Base-by-base conservation (phyloP, 2,888 invertebrate species). In the Scaptomyza polygonia region DNA sequence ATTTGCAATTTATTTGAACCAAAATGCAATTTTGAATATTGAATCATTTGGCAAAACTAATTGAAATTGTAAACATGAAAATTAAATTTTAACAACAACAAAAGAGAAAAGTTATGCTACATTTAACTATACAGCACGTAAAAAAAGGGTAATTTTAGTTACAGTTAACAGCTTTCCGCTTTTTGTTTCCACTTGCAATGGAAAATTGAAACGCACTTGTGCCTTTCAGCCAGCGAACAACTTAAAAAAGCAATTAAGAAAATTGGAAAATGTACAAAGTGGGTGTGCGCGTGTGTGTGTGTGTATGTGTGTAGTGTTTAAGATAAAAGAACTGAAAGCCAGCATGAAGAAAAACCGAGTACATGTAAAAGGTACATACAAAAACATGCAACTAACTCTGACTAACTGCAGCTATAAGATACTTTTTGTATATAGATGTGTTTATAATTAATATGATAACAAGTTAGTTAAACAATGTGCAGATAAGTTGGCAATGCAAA, bases 201-300 rank as follows among this genome's bases (percentile, higher is more conserved):
- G 29, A n/a, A 27, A 30, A 25, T 59, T 59, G 63, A 44, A 55
- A 57, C 25, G 68, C 72, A 75, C 25, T 69, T 72, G 52, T 32
- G 58, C 52, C 57, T 45, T 48, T 44, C 39, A 62, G 45, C 34
- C 27, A 40, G 47, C 30, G 12, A 25, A 36, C 40, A 53, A 63
- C 54, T 49, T 52, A 43, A 76, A 59, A 73, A 67, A 52, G 52
- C 67, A 76, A 79, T 79, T 82, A 79, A 49, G 62, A 66, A 67
- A 71, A 71, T 79, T 58, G 51, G 16, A 65, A 67, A 66, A 58
- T 44, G 32, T 21, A 4, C 8, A 39, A 39, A 39, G 39, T 39
- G 39, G 1, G 36, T 14, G 36, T 3, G 3, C 3, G 14, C 0
- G 34, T n/a, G n/a, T n/a, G 34, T n/a, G 34, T 34, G 34, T 36